Percentiles rank a stretch among this genome's conserved stretches.
Evolutionary conservation across 2,888 invertebrate genomes (phyloP).

Genomic region (Perizoma affinitatum): DNA sequence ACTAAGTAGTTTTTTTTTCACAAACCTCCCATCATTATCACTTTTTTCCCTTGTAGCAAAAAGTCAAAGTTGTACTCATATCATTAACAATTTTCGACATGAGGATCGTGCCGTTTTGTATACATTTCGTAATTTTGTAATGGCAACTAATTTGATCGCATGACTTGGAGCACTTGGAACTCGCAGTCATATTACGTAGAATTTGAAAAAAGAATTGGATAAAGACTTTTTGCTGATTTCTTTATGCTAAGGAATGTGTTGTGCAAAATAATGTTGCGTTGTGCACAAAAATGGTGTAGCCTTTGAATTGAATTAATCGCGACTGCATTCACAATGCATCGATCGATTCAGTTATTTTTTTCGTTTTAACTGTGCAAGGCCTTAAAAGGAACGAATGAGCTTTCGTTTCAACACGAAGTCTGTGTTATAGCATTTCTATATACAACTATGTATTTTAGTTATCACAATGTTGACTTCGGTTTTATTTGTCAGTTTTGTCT

Average conservation of each 20-base stretch:
- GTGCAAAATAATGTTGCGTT: conserved; percentile 10
- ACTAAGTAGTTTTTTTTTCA: no score
- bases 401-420: background rate
- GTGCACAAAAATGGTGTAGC: background rate
- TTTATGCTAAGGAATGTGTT: conserved; percentile 11
- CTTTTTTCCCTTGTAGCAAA: no score
- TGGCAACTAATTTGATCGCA: conserved; percentile 12
- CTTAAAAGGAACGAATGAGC: conserved; percentile 24
- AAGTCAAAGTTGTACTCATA: no score
- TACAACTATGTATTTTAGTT: no score
- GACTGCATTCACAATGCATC: conserved; percentile 4
- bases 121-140: conserved; percentile 7
- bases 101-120: conserved; percentile 8
- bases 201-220: background rate
- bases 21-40: no score
- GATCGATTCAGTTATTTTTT: conserved; percentile 1
- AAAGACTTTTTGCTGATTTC: conserved; percentile 1
- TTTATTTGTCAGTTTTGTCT: background rate
- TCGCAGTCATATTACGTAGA: conserved; percentile 4
- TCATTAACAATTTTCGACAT: conserved; percentile 5
- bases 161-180: conserved; percentile 4
- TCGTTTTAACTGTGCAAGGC: conserved; percentile 3
- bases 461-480: no score
- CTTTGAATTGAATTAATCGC: background rate
- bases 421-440: no score